Conservation (phyloP, 2,888 invertebrate genomes). For the Muschampia plurimacula region DNA sequence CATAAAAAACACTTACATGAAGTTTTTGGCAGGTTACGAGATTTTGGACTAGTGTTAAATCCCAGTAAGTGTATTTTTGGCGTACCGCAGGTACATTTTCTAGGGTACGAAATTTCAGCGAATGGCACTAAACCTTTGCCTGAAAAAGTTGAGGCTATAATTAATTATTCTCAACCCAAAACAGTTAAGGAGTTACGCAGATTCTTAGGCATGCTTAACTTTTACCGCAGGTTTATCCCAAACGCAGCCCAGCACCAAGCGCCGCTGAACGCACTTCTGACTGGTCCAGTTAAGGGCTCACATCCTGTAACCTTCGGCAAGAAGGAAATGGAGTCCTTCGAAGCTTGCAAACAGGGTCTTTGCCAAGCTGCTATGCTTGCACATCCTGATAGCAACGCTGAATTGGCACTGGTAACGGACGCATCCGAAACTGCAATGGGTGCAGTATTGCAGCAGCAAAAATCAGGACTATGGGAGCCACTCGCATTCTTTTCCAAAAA, state of each 20-base stretch:
- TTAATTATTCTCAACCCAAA: neutral
- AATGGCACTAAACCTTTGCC: neutral
- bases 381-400: neutral
- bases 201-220: neutral
- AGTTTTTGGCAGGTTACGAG: neutral
- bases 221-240: neutral
- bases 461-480: neutral
- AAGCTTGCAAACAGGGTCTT: neutral
- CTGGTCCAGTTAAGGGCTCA: neutral
- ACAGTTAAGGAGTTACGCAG: neutral
- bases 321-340: neutral
- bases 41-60: neutral
- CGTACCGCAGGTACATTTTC: neutral
- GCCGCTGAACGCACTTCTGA: neutral
- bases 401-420: neutral
- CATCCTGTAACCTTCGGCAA: neutral
- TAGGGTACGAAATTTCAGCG: neutral
- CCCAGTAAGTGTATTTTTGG: neutral
- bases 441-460: neutral
- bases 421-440: neutral
- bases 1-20: neutral
- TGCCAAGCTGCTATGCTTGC: neutral
- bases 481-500: neutral
- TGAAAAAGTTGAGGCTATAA: neutral
- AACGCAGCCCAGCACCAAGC: neutral